Percentiles rank a stretch among this genome's conserved stretches.
These are phyloP conservation scores for Colletes collaris DNA, from an alignment of 2,888 invertebrate genomes.

Conservation along the genomic window DNA sequence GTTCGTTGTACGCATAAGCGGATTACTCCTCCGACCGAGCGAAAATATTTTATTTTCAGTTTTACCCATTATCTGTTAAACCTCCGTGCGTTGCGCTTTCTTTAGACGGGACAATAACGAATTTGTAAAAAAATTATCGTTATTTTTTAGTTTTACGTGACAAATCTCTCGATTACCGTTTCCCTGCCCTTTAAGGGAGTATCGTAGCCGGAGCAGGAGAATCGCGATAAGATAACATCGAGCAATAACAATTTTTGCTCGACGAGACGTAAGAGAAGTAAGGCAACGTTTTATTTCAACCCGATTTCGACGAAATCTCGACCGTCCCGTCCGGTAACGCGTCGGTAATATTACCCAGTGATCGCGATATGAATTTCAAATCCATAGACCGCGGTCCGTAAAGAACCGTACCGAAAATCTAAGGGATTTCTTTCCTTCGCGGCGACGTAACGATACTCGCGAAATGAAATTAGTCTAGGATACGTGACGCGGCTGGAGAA, in stretches of 20 bases:
- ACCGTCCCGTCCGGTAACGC: constrained; percentile 3
- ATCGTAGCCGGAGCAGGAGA: not conserved
- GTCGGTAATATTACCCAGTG: constrained; percentile 9
- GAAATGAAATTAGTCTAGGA: constrained; percentile 18
- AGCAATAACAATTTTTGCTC: constrained; percentile 29
- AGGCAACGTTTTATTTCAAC: not conserved
- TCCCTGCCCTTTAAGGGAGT: constrained; percentile 4
- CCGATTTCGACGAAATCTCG: constrained; percentile 23
- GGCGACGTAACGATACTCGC: constrained; percentile 32
- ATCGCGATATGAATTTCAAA: constrained; percentile 52
- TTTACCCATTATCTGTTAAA: not conserved
- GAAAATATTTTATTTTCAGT: constrained; percentile 16
- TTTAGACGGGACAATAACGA: too few species aligned
- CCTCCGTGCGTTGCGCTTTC: too few species aligned
- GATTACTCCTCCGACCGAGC: constrained; percentile 18
- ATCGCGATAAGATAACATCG: not conserved
- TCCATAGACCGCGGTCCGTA: constrained; percentile 8
- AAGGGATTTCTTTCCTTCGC: constrained; percentile 11
- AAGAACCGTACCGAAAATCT: constrained; percentile 10
- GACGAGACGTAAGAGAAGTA: not conserved
- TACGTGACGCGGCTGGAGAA: constrained; percentile 14
- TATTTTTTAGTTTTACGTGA: too few species aligned
- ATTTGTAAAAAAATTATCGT: too few species aligned
- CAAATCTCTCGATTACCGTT: not conserved
- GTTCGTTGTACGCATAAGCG: constrained; percentile 21